Evolutionary conservation across 1,140 invertebrate species (phyloP), one percentile per base, ranked within the genome.

Genomic region (Drosophila kohkoa): DNA sequence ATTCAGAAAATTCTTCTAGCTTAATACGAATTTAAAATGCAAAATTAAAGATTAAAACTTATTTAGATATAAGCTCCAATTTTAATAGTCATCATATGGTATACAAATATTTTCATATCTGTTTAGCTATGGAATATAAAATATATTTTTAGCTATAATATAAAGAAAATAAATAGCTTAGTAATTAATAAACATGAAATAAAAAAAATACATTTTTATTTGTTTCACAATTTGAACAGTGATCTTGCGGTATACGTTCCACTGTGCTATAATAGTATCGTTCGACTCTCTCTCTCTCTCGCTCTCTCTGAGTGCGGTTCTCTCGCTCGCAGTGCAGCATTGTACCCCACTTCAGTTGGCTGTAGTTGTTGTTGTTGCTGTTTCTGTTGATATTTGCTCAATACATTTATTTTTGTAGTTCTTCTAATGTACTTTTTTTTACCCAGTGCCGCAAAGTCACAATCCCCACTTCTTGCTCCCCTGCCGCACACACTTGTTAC

Each of bases 401-500:
- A 87, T 82, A 87, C 66, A 88, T 87, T 86, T 83, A 88, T 88
- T 88, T 88, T 75, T 75, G 74, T 78, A 75, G 79, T 75, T 78
- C 58, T 70, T 78, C 65, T 73, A 68, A 70, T 77, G 63, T 55
- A 72, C 63, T 68, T 59, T 70, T 79, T 78, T 77, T 54, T 66
- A 58, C 49, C 49, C 57, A 45, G 20, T 54, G 41, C 41, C 11
- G 30, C 30, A 32, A 32, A 41, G 38, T 38, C 35, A 25, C 20
- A 25, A 0, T 41, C 11, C 38, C 38, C 41, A 13, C 30, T 32
- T 15, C 58, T 15, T 16, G 2, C 46, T 38, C 15, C 35, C 32
- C 58, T 38, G 10, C 64, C 55, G 32, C 38, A 70, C 62, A 77
- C 83, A 87, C 82, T 87, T 87, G 82, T 87, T 87, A 82, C 83